phyloP scores from a whole-genome alignment of 64 coral and sea anemone species.

The Pocillopora damicornis region DNA sequence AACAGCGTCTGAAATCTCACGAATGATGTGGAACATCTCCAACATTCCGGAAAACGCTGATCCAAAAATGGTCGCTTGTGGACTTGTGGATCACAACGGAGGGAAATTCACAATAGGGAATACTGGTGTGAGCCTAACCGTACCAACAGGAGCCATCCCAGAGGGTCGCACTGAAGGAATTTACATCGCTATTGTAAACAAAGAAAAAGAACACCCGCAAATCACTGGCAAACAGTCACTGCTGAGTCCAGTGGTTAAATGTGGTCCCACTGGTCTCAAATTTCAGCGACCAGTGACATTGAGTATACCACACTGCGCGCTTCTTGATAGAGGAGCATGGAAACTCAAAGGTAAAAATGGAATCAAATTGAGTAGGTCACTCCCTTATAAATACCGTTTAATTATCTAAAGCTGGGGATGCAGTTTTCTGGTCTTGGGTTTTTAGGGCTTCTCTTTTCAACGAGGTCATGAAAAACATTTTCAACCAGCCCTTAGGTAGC shows the following conservation, averaged over 20 bases:
- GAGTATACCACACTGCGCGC: slow-evolving; percentile 75
- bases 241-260: slow-evolving; percentile 77
- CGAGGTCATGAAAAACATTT: too few species aligned
- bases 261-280: slow-evolving; percentile 74
- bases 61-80: slow-evolving; percentile 62
- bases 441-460: too few species aligned
- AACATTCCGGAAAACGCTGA: slow-evolving; percentile 67
- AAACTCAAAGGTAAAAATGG: slow-evolving; percentile 39
- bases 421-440: too few species aligned
- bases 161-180: slow-evolving; percentile 51
- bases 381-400: too few species aligned
- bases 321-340: slow-evolving; percentile 51
- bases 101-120: slow-evolving; percentile 62
- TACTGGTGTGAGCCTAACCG: slow-evolving; percentile 57
- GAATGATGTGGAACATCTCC: slow-evolving; percentile 58
- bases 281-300: slow-evolving; percentile 72
- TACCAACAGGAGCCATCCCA: slow-evolving; percentile 65
- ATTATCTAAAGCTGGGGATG: too few species aligned
- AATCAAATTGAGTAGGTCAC: too few species aligned
- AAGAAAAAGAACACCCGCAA: slow-evolving; percentile 51
- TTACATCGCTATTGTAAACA: slow-evolving; percentile 69
- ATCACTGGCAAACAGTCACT: slow-evolving; percentile 47
- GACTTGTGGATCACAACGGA: slow-evolving; percentile 64
- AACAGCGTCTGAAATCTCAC: slow-evolving; percentile 52
- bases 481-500: too few species aligned